Conservation (phyloP, 1,140 invertebrate genomes). For the Mactra quadrangularis region DNA sequence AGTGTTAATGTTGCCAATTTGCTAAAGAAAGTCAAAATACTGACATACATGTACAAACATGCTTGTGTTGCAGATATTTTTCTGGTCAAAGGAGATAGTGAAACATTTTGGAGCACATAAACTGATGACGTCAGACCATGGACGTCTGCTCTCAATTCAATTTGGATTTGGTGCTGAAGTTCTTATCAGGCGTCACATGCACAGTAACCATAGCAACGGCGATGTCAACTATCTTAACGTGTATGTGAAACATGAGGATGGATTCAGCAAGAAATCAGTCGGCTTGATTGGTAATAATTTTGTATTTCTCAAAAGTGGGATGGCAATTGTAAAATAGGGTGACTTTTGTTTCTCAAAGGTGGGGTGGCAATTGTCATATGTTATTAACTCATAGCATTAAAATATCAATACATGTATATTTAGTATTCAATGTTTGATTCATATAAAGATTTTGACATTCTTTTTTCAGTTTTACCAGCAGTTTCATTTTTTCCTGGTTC, state of each 20-base stretch:
- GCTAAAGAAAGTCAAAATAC: no score
- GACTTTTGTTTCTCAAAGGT: no score
- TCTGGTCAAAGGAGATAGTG: not conserved
- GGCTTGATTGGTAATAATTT: conserved; percentile 34
- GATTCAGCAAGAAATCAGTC: conserved; percentile 16
- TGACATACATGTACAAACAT: no score
- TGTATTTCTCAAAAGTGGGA: no score
- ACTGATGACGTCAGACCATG: not conserved
- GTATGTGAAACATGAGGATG: conserved; percentile 33
- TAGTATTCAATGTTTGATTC: no score
- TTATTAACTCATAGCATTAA: no score
- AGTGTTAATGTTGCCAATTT: not conserved
- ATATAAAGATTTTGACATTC: no score
- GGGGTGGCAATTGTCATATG: no score
- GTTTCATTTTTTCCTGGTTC: no score
- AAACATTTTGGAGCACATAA: conserved; percentile 18
- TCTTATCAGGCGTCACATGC: conserved; percentile 14
- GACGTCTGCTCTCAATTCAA: not conserved
- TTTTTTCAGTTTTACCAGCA: no score
- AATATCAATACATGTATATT: no score
- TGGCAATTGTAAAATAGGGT: no score
- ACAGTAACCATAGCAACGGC: not conserved
- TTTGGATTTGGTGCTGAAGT: conserved; percentile 24
- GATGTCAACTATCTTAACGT: conserved; percentile 14
- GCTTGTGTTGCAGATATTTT: not conserved